Percentiles rank a stretch among this genome's conserved stretches.
Conservation (phyloP, 2,797 vertebrate species). For the Scarus forsteni region DNA sequence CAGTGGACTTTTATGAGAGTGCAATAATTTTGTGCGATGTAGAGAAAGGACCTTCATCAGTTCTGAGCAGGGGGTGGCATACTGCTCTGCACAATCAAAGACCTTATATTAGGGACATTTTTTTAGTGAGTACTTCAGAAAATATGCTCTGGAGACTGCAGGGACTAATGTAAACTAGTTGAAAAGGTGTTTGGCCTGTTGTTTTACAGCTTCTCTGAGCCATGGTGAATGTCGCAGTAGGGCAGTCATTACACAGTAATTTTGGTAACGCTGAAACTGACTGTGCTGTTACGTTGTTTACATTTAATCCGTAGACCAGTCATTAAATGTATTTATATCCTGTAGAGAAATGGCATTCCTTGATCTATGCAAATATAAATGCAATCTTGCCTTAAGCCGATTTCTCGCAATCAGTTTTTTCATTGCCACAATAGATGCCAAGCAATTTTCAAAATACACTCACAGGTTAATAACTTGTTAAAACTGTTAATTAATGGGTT, state of each 20-base stretch:
- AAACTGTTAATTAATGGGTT: conserved; percentile 9
- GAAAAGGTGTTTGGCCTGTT: too few relatives aligned
- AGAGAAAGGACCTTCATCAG: too few relatives aligned
- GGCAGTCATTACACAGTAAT: conserved; percentile 11
- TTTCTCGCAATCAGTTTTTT: conserved; percentile 5
- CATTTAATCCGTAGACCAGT: conserved; percentile 5
- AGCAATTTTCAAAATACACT: background rate
- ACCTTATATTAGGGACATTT: too few relatives aligned
- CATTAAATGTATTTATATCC: conserved; percentile 7
- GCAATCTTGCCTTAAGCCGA: conserved; percentile 5
- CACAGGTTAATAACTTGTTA: conserved; percentile 15
- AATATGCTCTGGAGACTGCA: too few relatives aligned
- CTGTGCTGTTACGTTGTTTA: conserved; percentile 13
- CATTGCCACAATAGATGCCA: background rate
- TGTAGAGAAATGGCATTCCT: conserved; percentile 1
- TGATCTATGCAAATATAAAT: conserved; percentile 34
- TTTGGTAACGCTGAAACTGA: background rate
- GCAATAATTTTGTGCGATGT: too few relatives aligned
- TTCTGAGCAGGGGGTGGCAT: too few relatives aligned
- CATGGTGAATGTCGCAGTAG: background rate
- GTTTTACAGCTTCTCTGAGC: too few relatives aligned
- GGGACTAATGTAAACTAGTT: too few relatives aligned
- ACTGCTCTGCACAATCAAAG: too few relatives aligned
- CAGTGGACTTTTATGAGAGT: too few relatives aligned
- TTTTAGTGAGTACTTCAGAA: too few relatives aligned